A percentile compares a stretch with the other conserved stretches of the same genome.
These are phyloP conservation scores for Prenolepis imparis DNA, from an alignment of 2,888 invertebrate species.

Conservation along the genomic window DNA sequence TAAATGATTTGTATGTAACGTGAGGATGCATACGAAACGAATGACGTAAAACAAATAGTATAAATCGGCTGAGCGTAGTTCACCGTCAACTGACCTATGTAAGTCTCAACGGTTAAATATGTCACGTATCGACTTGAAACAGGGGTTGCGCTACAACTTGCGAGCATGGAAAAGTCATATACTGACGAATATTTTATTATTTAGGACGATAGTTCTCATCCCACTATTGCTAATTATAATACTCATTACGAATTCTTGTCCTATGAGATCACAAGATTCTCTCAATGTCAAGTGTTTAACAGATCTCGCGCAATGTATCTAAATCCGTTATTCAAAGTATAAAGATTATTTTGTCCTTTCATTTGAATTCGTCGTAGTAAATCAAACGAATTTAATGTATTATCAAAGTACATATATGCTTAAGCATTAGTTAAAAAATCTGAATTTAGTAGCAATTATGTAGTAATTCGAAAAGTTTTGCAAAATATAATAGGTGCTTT, in stretches of 20 bases:
- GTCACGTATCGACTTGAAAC: conserved; percentile 52
- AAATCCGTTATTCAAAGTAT: neutral
- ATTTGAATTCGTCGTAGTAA: neutral
- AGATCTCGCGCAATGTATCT: neutral
- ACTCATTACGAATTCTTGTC: neutral
- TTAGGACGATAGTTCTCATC: conserved; percentile 17
- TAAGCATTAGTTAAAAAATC: neutral
- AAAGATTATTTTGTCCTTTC: neutral
- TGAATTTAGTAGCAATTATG: neutral
- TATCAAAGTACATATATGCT: neutral
- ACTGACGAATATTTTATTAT: conserved; percentile 36
- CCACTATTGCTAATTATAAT: conserved; percentile 19
- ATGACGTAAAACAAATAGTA: conserved; percentile 54
- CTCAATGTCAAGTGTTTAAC: neutral
- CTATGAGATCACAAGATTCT: neutral
- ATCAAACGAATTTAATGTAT: neutral
- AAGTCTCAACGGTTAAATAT: conserved; percentile 51
- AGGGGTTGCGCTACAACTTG: neutral
- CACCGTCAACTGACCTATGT: conserved; percentile 43
- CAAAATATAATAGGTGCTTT: too few species aligned
- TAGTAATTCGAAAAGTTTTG: neutral
- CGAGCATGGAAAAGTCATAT: conserved; percentile 3
- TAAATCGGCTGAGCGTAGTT: conserved; percentile 41
- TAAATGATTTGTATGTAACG: conserved; percentile 41
- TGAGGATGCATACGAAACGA: conserved; percentile 27